These are phyloP conservation scores for Leptinotarsa defecta DNA, from an alignment of 1,140 invertebrate species.

Conservation along the genomic window DNA sequence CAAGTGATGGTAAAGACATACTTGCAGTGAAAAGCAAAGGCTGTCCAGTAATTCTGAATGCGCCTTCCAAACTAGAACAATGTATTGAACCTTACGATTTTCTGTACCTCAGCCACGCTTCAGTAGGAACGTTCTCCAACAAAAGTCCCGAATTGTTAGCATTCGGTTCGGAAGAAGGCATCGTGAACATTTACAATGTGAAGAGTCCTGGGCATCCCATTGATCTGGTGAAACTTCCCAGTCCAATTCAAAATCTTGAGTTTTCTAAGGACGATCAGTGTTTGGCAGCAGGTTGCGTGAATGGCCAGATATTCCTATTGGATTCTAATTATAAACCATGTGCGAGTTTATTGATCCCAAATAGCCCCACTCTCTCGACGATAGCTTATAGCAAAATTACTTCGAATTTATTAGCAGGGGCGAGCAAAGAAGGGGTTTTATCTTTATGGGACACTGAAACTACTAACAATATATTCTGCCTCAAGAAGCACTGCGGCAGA, in stretches of 20 bases:
- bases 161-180: conserved; percentile 39
- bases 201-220: conserved; percentile 15
- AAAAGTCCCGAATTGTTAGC: conserved; percentile 33
- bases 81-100: conserved; percentile 18
- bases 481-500: conserved; percentile 30
- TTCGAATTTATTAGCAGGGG: conserved; percentile 38
- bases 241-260: conserved; percentile 37
- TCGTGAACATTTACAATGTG: conserved; percentile 37
- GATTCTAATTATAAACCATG: conserved; percentile 32
- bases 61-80: conserved; percentile 18
- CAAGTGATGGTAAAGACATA: conserved; percentile 38
- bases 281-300: conserved; percentile 42
- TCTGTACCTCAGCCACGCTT: conserved; percentile 21
- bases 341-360: conserved; percentile 42
- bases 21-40: conserved; percentile 38
- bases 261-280: conserved; percentile 39
- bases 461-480: conserved; percentile 29
- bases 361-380: conserved; percentile 36
- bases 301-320: conserved; percentile 42
- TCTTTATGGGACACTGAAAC: conserved; percentile 43
- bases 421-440: conserved; percentile 40
- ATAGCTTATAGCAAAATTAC: conserved; percentile 36
- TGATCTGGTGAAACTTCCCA: conserved; percentile 35
- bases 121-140: conserved; percentile 37
- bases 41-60: conserved; percentile 32